Evolutionary conservation across 2,888 invertebrate species (phyloP).

Genomic region (Acrobasis suavella): DNA sequence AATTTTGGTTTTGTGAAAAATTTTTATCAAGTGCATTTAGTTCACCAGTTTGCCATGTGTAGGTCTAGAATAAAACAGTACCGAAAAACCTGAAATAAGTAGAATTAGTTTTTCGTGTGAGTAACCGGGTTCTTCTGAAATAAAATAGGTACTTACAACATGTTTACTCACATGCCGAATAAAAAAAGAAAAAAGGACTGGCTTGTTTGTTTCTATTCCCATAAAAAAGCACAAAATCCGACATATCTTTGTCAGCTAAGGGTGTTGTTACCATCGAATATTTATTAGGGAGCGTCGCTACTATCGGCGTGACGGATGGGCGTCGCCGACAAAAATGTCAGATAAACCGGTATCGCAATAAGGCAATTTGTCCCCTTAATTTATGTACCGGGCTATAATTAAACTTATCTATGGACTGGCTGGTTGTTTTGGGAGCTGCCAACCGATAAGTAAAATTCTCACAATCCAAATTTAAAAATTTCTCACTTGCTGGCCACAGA

Average conservation of each 20-base stretch:
- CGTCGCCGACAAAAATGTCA: constrained; percentile 54
- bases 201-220: not conserved
- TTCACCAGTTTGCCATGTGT: not conserved
- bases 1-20: not conserved
- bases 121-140: not conserved
- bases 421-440: constrained; percentile 6
- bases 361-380: constrained; percentile 62
- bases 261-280: constrained; percentile 21
- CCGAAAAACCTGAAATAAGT: no score
- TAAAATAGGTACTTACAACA: not conserved
- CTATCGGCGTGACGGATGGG: constrained; percentile 54
- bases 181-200: not conserved
- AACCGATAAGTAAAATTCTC: constrained; percentile 4
- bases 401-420: constrained; percentile 47
- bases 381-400: constrained; percentile 55
- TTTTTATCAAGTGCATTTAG: not conserved
- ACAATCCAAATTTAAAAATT: not conserved
- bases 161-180: not conserved
- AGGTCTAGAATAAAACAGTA: no score
- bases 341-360: constrained; percentile 50
- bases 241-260: constrained; percentile 17
- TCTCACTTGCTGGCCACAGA: not conserved
- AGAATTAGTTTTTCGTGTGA: no score
- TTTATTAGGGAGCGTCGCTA: constrained; percentile 32
- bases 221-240: constrained; percentile 6